phyloP scores from a whole-genome alignment of 1,140 invertebrate species.

The Hyles vespertilio region DNA sequence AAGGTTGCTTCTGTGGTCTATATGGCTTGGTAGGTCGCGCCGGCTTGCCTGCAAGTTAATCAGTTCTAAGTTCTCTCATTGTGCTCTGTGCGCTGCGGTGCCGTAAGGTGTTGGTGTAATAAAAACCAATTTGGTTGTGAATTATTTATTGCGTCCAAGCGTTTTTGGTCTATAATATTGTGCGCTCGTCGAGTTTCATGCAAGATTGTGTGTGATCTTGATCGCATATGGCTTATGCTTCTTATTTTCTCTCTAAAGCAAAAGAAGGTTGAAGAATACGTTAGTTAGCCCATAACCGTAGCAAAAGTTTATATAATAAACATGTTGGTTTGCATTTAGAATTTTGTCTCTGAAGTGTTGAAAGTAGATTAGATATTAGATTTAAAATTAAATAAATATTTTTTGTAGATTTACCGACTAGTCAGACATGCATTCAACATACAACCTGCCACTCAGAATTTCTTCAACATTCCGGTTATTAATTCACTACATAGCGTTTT shows the following conservation, averaged over 20 bases:
- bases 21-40: slow-evolving; percentile 59
- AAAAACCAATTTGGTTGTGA: slow-evolving; percentile 70
- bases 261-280: slow-evolving; percentile 3
- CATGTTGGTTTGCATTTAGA: background rate
- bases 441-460: no score
- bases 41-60: slow-evolving; percentile 69
- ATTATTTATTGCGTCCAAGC: slow-evolving; percentile 70
- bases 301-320: background rate
- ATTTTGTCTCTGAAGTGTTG: no score
- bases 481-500: no score
- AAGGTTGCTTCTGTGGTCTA: slow-evolving; percentile 67
- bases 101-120: slow-evolving; percentile 70
- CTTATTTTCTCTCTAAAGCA: slow-evolving; percentile 16
- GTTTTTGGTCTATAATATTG: slow-evolving; percentile 46
- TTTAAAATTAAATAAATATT: no score
- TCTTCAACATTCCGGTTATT: no score
- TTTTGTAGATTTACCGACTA: no score
- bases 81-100: slow-evolving; percentile 40
- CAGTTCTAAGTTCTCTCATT: slow-evolving; percentile 48
- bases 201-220: slow-evolving; percentile 65
- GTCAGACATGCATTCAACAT: no score
- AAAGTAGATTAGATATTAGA: no score
- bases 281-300: slow-evolving; percentile 6
- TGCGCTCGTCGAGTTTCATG: slow-evolving; percentile 36
- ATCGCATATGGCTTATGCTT: background rate